These are phyloP conservation scores for Bufo gargarizans DNA, from an alignment of 2,113 vertebrate genomes.

Conservation along the genomic window DNA sequence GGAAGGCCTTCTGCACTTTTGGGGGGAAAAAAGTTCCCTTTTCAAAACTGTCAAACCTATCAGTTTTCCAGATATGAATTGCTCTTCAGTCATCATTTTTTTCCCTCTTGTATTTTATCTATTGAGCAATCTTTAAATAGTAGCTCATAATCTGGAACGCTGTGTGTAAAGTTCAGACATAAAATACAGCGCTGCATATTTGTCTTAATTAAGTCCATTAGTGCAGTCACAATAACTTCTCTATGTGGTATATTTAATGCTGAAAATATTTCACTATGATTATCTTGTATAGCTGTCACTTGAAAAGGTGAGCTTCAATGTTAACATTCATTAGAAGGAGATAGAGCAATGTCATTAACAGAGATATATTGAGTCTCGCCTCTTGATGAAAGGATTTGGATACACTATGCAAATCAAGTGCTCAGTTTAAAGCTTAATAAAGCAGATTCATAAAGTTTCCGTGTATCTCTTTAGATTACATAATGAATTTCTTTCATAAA, in stretches of 20 bases:
- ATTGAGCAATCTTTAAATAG: too few relatives aligned
- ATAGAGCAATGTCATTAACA: conserved; percentile 46
- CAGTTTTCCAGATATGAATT: not conserved
- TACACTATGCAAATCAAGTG: conserved; percentile 43
- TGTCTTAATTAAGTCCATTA: conserved; percentile 50
- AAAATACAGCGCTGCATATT: conserved; percentile 14
- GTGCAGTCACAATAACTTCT: conserved; percentile 19
- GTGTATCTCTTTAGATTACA: conserved; percentile 25
- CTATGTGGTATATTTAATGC: conserved; percentile 15
- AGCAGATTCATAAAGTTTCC: conserved; percentile 8
- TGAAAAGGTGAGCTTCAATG: conserved; percentile 43
- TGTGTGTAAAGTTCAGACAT: not conserved
- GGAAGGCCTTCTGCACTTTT: too few relatives aligned
- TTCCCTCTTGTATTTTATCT: not conserved
- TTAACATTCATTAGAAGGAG: conserved; percentile 34
- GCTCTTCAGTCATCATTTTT: not conserved
- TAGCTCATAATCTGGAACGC: not conserved
- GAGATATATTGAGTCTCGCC: conserved; percentile 16
- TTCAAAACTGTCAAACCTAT: too few relatives aligned
- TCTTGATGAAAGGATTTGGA: conserved; percentile 36
- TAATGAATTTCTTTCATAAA: conserved; percentile 42
- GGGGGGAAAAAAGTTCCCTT: too few relatives aligned
- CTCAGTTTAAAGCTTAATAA: conserved; percentile 39
- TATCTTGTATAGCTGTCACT: conserved; percentile 50
- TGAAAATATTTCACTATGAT: conserved; percentile 34